phyloP scores from a whole-genome alignment of 1,140 invertebrate species.

The Drosophila equinoxialis region DNA sequence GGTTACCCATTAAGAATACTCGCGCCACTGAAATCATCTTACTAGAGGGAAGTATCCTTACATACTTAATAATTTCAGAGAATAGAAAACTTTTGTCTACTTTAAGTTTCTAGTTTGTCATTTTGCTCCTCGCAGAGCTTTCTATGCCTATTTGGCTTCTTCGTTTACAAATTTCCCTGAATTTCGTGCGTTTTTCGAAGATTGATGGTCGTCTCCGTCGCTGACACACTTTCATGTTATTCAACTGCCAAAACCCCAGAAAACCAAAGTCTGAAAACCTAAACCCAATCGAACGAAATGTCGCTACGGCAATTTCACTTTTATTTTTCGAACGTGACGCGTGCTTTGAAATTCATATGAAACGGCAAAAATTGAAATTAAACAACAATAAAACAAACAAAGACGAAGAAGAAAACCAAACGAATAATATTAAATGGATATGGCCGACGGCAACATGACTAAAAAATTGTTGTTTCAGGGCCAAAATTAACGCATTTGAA shows the following conservation, averaged over 20 bases:
- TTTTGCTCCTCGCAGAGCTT: neutral
- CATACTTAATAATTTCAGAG: too few relatives aligned
- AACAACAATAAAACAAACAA: slow-evolving; percentile 41
- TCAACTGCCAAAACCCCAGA: slow-evolving; percentile 56
- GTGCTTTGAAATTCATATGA: slow-evolving; percentile 28
- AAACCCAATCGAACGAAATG: slow-evolving; percentile 30
- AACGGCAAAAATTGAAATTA: slow-evolving; percentile 61
- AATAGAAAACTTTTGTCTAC: too few relatives aligned
- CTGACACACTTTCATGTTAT: slow-evolving; percentile 73
- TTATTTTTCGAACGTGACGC: slow-evolving; percentile 65
- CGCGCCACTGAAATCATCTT: too few relatives aligned
- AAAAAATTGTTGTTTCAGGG: slow-evolving; percentile 54
- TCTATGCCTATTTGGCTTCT: neutral
- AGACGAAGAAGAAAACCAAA: slow-evolving; percentile 18
- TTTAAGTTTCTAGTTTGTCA: too few relatives aligned
- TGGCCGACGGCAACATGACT: slow-evolving; percentile 35
- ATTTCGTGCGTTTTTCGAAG: neutral
- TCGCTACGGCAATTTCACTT: slow-evolving; percentile 67
- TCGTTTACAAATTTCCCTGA: neutral
- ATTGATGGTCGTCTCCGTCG: slow-evolving; percentile 7
- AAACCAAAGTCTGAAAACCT: slow-evolving; percentile 1
- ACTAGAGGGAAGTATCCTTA: too few relatives aligned
- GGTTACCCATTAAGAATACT: too few relatives aligned
- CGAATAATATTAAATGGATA: slow-evolving; percentile 39
- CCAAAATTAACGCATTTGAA: slow-evolving; percentile 36